phyloP scores from a whole-genome alignment of 2,888 invertebrate genomes.

The Drosophila neutralis region DNA sequence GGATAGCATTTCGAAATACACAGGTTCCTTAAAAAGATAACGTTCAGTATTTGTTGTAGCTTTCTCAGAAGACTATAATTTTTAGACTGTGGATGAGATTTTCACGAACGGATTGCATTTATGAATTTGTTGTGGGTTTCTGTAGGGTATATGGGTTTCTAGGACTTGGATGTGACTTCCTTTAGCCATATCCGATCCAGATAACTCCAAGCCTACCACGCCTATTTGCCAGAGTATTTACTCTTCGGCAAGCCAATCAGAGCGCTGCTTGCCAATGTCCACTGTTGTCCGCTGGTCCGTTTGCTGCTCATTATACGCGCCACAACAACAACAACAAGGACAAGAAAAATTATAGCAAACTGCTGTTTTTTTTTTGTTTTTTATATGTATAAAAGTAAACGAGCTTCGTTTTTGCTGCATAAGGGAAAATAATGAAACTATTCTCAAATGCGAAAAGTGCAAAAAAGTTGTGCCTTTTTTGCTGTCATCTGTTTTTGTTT shows the following conservation, averaged over 20 bases:
- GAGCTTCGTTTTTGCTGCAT: conserved; percentile 54
- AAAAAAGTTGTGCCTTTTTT: conserved; percentile 47
- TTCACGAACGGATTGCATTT: neutral
- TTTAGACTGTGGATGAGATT: neutral
- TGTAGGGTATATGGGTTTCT: neutral
- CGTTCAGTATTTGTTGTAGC: too few relatives aligned
- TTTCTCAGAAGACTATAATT: neutral
- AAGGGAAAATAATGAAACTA: conserved; percentile 14
- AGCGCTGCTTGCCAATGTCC: neutral
- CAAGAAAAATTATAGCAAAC: conserved; percentile 43
- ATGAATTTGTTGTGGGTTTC: neutral
- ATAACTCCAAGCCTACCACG: neutral
- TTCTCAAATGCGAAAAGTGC: conserved; percentile 17
- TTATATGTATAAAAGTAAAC: conserved; percentile 57
- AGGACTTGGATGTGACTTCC: neutral
- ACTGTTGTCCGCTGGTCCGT: neutral
- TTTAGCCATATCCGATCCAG: neutral
- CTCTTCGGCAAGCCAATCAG: neutral
- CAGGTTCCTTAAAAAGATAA: too few relatives aligned
- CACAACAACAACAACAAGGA: conserved; percentile 22
- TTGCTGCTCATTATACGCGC: conserved; percentile 15
- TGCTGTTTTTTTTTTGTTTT: conserved; percentile 24
- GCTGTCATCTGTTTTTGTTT: conserved; percentile 33
- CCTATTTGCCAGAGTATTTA: conserved; percentile 4
- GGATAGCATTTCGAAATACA: neutral